phyloP scores from a whole-genome alignment of 2,888 invertebrate species.

The Iselma pallidipennis region DNA sequence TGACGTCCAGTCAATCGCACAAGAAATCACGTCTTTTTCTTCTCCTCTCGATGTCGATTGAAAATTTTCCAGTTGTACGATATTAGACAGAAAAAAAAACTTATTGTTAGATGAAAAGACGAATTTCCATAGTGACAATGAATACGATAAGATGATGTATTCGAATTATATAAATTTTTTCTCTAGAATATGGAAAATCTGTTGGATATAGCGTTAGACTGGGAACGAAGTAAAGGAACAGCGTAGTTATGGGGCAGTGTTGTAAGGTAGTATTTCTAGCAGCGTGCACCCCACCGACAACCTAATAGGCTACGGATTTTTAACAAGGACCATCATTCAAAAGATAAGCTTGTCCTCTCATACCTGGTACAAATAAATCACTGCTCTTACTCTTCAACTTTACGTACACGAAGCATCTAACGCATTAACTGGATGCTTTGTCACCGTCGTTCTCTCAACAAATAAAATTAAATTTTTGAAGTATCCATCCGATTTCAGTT shows the following conservation, averaged over 20 bases:
- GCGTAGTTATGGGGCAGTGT: constrained; percentile 23
- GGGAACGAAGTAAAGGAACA: constrained; percentile 22
- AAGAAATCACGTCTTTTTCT: background rate
- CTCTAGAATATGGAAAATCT: constrained; percentile 9
- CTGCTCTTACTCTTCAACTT: constrained; percentile 39
- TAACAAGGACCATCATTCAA: constrained; percentile 53
- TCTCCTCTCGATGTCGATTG: background rate
- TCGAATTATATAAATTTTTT: background rate
- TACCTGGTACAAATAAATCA: constrained; percentile 51
- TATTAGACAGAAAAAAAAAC: background rate
- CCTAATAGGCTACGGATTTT: constrained; percentile 51
- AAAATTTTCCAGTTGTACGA: background rate
- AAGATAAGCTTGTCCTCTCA: constrained; percentile 50
- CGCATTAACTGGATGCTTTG: constrained; percentile 1
- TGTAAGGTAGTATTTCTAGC: constrained; percentile 30
- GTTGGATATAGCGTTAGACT: constrained; percentile 29
- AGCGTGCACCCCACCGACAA: constrained; percentile 36
- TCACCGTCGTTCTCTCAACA: background rate
- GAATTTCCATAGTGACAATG: background rate
- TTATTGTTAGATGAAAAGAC: background rate
- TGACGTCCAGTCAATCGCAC: background rate
- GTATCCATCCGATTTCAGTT: no score
- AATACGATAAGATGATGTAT: background rate
- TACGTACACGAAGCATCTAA: constrained; percentile 6
- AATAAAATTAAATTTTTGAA: constrained; percentile 16